These are phyloP conservation scores for Trialeurodes vaporariorum DNA, from an alignment of 1,140 invertebrate species.

Conservation along the genomic window DNA sequence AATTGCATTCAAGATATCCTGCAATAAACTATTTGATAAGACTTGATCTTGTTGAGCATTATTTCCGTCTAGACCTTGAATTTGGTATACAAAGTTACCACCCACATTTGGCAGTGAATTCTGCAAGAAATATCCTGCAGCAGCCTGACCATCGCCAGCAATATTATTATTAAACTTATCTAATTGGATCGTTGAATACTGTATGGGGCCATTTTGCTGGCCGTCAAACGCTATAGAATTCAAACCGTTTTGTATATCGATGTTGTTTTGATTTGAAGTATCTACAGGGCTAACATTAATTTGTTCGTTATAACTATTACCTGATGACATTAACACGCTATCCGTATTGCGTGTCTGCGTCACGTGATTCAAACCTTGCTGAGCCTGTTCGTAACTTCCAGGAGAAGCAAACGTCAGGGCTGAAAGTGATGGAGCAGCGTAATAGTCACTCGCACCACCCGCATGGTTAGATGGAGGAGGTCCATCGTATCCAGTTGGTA, in stretches of 20 bases:
- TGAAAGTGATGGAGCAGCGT: background rate
- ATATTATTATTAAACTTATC: background rate
- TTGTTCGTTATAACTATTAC: background rate
- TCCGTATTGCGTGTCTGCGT: background rate
- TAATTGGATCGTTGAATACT: background rate
- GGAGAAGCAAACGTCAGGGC: background rate
- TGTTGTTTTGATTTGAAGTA: no score
- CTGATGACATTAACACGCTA: background rate
- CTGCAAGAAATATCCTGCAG: constrained; percentile 13
- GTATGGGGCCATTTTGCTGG: background rate
- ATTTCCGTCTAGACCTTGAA: constrained; percentile 53
- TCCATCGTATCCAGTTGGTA: background rate
- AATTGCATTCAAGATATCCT: constrained; percentile 61
- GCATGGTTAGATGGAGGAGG: no score
- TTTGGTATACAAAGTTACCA: constrained; percentile 37
- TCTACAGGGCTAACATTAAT: no score
- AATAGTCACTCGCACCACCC: no score
- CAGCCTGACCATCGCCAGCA: constrained; percentile 6
- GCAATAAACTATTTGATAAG: constrained; percentile 58
- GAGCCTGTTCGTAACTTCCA: background rate
- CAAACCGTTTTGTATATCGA: no score
- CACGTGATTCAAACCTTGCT: background rate
- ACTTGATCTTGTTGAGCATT: constrained; percentile 54
- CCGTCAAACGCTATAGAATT: no score
- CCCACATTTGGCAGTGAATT: constrained; percentile 28